phyloP scores from a whole-genome alignment of 2,797 vertebrate genomes.

The Acanthis flammea region DNA sequence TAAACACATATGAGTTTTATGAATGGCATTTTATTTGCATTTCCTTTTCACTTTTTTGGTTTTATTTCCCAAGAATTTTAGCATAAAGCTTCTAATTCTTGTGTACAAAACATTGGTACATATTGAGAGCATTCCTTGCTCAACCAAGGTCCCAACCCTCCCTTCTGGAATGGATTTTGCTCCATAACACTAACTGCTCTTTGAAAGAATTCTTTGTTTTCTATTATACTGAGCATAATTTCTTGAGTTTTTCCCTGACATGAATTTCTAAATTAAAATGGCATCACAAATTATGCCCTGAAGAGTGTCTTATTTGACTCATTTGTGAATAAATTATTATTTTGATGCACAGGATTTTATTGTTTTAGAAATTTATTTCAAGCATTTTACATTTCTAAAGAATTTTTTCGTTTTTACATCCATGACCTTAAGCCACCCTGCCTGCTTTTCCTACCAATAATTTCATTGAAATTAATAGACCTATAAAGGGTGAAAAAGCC shows the following conservation, averaged over 20 bases:
- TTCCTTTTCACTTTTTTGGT: not conserved
- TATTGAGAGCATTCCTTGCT: not conserved
- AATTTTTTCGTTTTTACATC: not conserved
- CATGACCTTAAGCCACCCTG: not conserved
- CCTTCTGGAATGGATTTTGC: conserved; percentile 44
- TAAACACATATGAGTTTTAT: not conserved
- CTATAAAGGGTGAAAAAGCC: not conserved
- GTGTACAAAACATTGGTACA: not conserved
- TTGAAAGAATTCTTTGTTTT: conserved; percentile 65
- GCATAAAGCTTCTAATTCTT: not conserved
- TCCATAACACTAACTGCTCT: not conserved
- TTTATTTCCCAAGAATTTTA: not conserved
- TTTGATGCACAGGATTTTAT: not conserved
- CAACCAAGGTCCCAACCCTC: conserved; percentile 19
- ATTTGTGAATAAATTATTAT: conserved; percentile 27
- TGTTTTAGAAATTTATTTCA: not conserved
- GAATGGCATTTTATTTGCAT: not conserved
- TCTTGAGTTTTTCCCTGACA: conserved; percentile 5
- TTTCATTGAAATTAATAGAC: not conserved
- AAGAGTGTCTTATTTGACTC: not conserved
- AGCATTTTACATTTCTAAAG: not conserved
- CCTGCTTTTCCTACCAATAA: not conserved
- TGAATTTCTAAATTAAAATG: conserved; percentile 24
- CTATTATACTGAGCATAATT: conserved; percentile 11
- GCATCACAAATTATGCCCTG: conserved; percentile 23